These are phyloP conservation scores for Condylura cristata DNA, from an alignment of 2,113 vertebrate species.

Conservation along the genomic window DNA sequence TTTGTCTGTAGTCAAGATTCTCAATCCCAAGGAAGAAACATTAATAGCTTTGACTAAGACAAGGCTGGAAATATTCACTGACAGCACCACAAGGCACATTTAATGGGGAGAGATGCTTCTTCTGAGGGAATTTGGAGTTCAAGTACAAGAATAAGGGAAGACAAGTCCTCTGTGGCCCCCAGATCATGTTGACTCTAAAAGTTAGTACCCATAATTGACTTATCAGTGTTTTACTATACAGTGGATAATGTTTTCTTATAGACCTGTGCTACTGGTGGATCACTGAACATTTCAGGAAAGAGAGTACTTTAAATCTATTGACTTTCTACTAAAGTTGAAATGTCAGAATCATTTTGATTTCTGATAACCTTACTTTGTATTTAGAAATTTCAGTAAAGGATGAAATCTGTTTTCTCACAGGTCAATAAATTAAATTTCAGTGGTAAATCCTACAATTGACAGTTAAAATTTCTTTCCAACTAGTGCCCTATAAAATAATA, in stretches of 20 bases:
- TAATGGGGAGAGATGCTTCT: not conserved
- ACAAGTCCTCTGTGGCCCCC: not conserved
- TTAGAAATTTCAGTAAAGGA: slow-evolving; percentile 80
- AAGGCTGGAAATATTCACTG: not conserved
- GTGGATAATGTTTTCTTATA: slow-evolving; percentile 46
- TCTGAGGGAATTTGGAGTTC: not conserved
- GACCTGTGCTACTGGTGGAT: not conserved
- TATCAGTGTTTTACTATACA: not conserved
- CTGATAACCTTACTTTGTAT: slow-evolving; percentile 76
- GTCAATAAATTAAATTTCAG: slow-evolving; percentile 79
- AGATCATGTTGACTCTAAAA: not conserved
- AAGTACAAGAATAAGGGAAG: not conserved
- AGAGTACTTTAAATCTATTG: slow-evolving; percentile 49
- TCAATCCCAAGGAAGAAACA: not conserved
- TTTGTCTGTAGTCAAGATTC: not conserved
- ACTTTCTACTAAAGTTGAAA: slow-evolving; percentile 54
- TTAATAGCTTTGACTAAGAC: not conserved
- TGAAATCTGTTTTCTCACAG: slow-evolving; percentile 71
- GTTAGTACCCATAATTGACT: not conserved
- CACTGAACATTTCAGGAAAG: slow-evolving; percentile 36
- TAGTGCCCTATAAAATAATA: slow-evolving; percentile 73
- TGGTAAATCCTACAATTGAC: slow-evolving; percentile 63
- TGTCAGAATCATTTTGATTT: slow-evolving; percentile 77
- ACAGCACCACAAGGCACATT: not conserved
- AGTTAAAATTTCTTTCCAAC: slow-evolving; percentile 78